Conservation (phyloP, 2,113 vertebrate genomes). For the Cyprinodon brontotheroides region DNA sequence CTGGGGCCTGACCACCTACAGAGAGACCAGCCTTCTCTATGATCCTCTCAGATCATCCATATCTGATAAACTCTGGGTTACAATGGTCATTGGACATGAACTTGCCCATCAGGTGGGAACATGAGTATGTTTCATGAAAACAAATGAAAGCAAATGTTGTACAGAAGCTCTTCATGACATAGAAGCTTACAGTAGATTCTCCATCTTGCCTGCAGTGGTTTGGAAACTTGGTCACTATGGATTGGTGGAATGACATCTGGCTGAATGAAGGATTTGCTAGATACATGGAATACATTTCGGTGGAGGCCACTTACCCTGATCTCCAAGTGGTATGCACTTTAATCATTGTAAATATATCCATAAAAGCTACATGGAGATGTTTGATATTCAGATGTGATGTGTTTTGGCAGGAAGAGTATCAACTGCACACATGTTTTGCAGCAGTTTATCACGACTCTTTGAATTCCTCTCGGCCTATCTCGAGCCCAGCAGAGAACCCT, state of each 20-base stretch:
- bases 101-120: conserved; percentile 81
- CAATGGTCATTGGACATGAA: conserved; percentile 80
- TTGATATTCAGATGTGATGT: too few relatives aligned
- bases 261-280: conserved; percentile 79
- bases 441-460: conserved; percentile 79
- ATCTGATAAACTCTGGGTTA: conserved; percentile 76
- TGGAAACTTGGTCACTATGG: conserved; percentile 80
- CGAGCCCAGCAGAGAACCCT: conserved; percentile 78
- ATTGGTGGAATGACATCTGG: conserved; percentile 81
- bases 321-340: conserved; percentile 66
- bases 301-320: conserved; percentile 74
- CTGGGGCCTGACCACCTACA: conserved; percentile 81
- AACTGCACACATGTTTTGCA: conserved; percentile 77
- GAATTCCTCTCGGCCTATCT: conserved; percentile 82
- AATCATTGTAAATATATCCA: too few relatives aligned
- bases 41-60: conserved; percentile 72
- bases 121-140: too few relatives aligned
- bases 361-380: too few relatives aligned
- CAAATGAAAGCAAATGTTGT: too few relatives aligned
- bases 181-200: too few relatives aligned
- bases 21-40: conserved; percentile 78
- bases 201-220: too few relatives aligned
- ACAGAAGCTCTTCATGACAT: too few relatives aligned
- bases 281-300: conserved; percentile 80
- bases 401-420: conserved; percentile 75